Conservation (phyloP, 2,888 invertebrate genomes). For the Cryptocephalus moraei region DNA sequence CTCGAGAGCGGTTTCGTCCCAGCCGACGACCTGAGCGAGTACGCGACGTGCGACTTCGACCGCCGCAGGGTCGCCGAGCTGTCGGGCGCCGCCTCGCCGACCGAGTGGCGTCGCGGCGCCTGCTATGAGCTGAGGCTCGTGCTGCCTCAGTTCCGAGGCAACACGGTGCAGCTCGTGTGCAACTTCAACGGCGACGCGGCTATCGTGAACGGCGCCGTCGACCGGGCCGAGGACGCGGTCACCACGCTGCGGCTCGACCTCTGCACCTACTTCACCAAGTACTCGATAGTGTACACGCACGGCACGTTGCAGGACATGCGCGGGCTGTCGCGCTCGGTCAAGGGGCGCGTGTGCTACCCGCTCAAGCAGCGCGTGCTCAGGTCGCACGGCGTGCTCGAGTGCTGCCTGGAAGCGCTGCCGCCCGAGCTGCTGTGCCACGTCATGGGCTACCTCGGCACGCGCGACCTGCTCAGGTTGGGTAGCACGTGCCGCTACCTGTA, state of each 20-base stretch:
- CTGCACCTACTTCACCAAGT: constrained; percentile 24
- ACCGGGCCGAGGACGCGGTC: constrained; percentile 14
- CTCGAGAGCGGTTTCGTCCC: constrained; percentile 34
- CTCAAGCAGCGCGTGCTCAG: constrained; percentile 17
- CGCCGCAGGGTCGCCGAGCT: constrained; percentile 21
- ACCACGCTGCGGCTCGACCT: constrained; percentile 27
- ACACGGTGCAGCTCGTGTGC: constrained; percentile 1
- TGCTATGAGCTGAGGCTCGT: constrained; percentile 23
- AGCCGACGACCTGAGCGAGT: constrained; percentile 14
- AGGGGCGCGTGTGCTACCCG: constrained; percentile 27
- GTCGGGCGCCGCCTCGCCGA: constrained; percentile 19
- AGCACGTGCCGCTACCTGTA: too few species aligned
- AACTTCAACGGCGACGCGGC: constrained; percentile 24
- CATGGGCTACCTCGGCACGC: too few species aligned
- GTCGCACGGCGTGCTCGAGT: too few species aligned
- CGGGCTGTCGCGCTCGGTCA: constrained; percentile 27
- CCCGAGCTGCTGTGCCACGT: too few species aligned
- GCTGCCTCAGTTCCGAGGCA: constrained; percentile 19
- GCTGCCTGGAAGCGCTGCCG: too few species aligned
- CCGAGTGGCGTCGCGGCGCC: constrained; percentile 21
- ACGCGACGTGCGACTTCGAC: constrained; percentile 21
- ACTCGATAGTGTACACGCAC: constrained; percentile 8
- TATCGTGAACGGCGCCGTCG: constrained; percentile 29
- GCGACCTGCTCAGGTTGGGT: too few species aligned
- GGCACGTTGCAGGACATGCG: constrained; percentile 27